These are phyloP conservation scores for Hemibagrus guttatus DNA, from an alignment of 2,797 vertebrate species.

Conservation along the genomic window DNA sequence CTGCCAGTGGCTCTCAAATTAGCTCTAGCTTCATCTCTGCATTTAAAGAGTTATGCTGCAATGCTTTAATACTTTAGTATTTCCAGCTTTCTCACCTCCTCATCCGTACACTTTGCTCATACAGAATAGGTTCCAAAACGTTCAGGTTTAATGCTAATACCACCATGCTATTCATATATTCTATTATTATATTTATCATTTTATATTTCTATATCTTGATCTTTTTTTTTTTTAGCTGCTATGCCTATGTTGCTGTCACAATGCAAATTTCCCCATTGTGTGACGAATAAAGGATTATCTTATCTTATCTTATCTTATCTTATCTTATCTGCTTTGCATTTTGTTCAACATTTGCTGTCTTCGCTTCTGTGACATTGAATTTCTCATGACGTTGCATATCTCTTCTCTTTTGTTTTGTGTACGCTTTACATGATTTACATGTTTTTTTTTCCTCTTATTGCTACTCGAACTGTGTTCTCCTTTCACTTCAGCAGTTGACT, in stretches of 20 bases:
- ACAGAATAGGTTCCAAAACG: not conserved
- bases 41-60: not conserved
- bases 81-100: not conserved
- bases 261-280: too few relatives aligned
- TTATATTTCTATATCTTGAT: too few relatives aligned
- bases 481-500: not conserved
- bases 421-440: not conserved
- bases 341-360: not conserved
- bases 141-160: not conserved
- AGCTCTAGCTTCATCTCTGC: not conserved
- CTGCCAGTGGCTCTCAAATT: not conserved
- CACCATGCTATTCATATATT: not conserved
- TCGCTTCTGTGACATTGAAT: too few relatives aligned
- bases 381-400: not conserved
- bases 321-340: not conserved
- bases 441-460: not conserved
- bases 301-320: too few relatives aligned
- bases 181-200: too few relatives aligned
- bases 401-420: not conserved
- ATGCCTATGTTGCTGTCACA: too few relatives aligned
- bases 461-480: not conserved
- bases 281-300: too few relatives aligned
- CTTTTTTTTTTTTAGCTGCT: too few relatives aligned
- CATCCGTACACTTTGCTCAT: not conserved
- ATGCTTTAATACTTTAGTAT: not conserved